These are phyloP conservation scores for Cheracebus regulus DNA, from an alignment of 2,797 vertebrate species.

Conservation along the genomic window DNA sequence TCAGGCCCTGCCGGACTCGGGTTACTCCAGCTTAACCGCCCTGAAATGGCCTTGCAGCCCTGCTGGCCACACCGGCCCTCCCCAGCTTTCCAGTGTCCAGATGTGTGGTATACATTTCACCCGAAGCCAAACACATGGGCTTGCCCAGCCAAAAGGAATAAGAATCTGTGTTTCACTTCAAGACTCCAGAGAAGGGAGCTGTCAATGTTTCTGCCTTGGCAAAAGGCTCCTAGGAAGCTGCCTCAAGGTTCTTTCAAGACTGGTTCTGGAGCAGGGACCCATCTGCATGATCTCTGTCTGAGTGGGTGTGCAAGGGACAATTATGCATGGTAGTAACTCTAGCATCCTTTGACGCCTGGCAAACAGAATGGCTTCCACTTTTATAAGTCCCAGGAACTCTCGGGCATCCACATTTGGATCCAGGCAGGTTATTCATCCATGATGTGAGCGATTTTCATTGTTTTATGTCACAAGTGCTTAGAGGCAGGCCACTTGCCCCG, in stretches of 20 bases:
- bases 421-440: neutral
- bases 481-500: neutral
- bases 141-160: neutral
- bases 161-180: neutral
- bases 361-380: neutral
- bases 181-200: neutral
- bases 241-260: neutral
- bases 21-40: conserved; percentile 8
- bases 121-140: neutral
- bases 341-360: neutral
- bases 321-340: neutral
- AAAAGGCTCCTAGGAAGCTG: neutral
- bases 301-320: too few species aligned
- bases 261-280: neutral
- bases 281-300: neutral
- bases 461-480: neutral
- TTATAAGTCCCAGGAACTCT: neutral
- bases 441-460: neutral
- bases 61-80: neutral
- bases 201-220: neutral
- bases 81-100: neutral
- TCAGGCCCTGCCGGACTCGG: neutral
- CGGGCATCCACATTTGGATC: neutral
- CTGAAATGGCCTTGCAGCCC: conserved; percentile 41
- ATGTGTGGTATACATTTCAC: conserved; percentile 41